Evolutionary conservation across 2,113 vertebrate genomes (phyloP).

Genomic region (Jaculus jaculus): DNA sequence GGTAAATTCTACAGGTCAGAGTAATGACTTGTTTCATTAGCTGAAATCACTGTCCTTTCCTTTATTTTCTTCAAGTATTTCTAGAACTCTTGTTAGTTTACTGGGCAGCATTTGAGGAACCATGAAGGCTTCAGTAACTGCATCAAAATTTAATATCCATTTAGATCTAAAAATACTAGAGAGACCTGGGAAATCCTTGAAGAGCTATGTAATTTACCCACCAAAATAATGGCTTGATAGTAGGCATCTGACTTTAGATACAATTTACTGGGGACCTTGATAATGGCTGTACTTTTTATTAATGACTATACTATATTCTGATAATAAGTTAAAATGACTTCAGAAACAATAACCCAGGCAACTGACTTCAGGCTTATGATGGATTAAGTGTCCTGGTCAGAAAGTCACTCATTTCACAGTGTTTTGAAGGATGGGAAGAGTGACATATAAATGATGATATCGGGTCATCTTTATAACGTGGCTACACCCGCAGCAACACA

Average conservation of each 20-base stretch:
- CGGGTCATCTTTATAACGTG: background rate
- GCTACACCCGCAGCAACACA: background rate
- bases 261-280: slow-evolving; percentile 38
- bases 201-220: slow-evolving; percentile 54
- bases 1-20: background rate
- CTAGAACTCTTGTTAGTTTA: slow-evolving; percentile 6
- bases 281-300: slow-evolving; percentile 30
- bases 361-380: slow-evolving; percentile 51
- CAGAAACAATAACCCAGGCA: slow-evolving; percentile 33
- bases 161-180: background rate
- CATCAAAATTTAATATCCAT: slow-evolving; percentile 32
- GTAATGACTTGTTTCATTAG: background rate
- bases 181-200: slow-evolving; percentile 54
- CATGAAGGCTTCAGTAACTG: background rate
- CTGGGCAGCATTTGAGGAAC: background rate
- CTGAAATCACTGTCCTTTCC: background rate
- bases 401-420: slow-evolving; percentile 28
- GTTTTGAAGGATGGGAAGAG: slow-evolving; percentile 54
- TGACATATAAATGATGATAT: background rate
- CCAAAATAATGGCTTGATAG: slow-evolving; percentile 64
- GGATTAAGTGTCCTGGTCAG: slow-evolving; percentile 60
- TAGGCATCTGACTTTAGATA: slow-evolving; percentile 30
- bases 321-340: slow-evolving; percentile 53
- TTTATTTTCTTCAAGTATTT: slow-evolving; percentile 33
- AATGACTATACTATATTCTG: slow-evolving; percentile 27